A percentile compares a stretch with the other conserved stretches of the same genome.
Evolutionary conservation across 2,113 vertebrate species (phyloP).

Genomic region (Micronycteris hirsuta): DNA sequence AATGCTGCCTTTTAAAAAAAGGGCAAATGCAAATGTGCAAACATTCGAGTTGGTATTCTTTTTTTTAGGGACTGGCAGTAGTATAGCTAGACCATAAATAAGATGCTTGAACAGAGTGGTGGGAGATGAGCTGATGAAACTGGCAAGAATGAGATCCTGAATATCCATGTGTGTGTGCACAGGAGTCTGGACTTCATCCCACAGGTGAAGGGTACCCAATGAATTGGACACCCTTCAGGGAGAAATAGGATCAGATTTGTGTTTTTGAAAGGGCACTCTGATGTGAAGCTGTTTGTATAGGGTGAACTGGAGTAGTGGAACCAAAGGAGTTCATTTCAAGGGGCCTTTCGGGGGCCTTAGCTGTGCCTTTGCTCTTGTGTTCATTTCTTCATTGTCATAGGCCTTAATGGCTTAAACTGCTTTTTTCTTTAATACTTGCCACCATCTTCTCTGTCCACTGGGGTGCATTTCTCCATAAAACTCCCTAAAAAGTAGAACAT

Average conservation of each 20-base stretch:
- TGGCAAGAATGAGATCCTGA: not conserved
- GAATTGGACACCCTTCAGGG: not conserved
- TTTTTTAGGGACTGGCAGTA: not conserved
- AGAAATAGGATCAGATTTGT: not conserved
- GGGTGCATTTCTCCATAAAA: not conserved
- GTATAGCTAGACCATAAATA: not conserved
- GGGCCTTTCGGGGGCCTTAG: not conserved
- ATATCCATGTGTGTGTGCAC: not conserved
- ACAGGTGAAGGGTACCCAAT: not conserved
- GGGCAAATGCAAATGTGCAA: not conserved
- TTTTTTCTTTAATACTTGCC: not conserved
- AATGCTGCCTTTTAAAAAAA: not conserved
- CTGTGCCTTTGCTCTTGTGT: not conserved
- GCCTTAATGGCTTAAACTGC: not conserved
- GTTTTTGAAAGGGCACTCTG: not conserved
- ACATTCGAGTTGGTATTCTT: not conserved
- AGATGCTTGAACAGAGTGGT: not conserved
- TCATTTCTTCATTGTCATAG: not conserved
- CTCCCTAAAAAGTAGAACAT: not conserved
- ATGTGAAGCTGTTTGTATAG: not conserved
- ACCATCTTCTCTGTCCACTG: not conserved
- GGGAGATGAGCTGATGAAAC: not conserved
- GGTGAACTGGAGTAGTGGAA: not conserved
- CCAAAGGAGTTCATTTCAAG: not conserved
- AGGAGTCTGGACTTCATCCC: not conserved